Conservation (phyloP, 1,140 invertebrate species). For the Episyrphus balteatus region DNA sequence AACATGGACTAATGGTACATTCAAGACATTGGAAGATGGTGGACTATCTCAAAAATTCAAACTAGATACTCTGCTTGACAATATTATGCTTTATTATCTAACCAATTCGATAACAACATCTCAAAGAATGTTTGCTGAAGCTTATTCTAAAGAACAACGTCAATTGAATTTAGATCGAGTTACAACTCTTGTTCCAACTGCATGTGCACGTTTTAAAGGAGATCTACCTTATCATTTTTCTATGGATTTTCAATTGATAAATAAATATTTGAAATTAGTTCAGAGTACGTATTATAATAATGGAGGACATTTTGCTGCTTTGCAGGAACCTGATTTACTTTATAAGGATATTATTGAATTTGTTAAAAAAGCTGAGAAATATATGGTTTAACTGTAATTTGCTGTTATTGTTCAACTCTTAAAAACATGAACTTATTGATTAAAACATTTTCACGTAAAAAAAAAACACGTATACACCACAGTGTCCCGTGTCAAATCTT, state of each 20-base stretch:
- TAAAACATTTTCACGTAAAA: too few relatives aligned
- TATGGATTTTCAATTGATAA: conserved; percentile 46
- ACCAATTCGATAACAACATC: conserved; percentile 66
- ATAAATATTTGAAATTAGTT: conserved; percentile 52
- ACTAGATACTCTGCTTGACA: conserved; percentile 70
- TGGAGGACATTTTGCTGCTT: conserved; percentile 78
- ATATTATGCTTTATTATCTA: conserved; percentile 81
- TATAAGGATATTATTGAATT: conserved; percentile 50
- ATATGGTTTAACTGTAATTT: too few relatives aligned
- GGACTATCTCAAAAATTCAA: conserved; percentile 50
- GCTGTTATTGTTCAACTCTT: too few relatives aligned
- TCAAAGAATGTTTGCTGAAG: conserved; percentile 63
- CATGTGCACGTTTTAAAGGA: conserved; percentile 52
- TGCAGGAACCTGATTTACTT: conserved; percentile 63
- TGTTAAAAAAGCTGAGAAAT: conserved; percentile 30
- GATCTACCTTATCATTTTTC: conserved; percentile 45
- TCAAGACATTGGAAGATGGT: conserved; percentile 51
- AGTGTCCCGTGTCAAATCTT: too few relatives aligned
- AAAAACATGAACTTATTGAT: too few relatives aligned
- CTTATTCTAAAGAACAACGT: conserved; percentile 35
- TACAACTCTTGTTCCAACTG: conserved; percentile 51
- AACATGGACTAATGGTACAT: conserved; percentile 55
- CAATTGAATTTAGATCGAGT: conserved; percentile 43
- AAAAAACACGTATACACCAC: too few relatives aligned
- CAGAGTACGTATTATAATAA: conserved; percentile 46